These are phyloP conservation scores for Kryptopterus vitreolus DNA, from an alignment of 2,797 vertebrate species.

Conservation along the genomic window DNA sequence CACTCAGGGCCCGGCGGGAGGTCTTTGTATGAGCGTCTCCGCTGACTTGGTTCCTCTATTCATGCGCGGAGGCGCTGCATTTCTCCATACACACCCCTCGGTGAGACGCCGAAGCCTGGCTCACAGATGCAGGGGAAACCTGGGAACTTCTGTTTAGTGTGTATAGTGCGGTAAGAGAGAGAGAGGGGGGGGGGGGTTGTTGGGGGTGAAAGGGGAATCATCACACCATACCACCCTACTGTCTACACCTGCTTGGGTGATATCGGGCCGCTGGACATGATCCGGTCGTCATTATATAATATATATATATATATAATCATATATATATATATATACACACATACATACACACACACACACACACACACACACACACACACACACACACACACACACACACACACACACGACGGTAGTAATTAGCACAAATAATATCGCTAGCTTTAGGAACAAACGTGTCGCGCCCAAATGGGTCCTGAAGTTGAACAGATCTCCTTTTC, in stretches of 20 bases:
- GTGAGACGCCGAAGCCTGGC: conserved; percentile 60
- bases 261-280: conserved; percentile 50
- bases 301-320: no score
- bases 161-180: neutral
- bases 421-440: neutral
- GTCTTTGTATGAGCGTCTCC: conserved; percentile 79
- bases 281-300: neutral
- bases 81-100: conserved; percentile 69
- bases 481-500: neutral
- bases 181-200: neutral
- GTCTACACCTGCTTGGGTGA: conserved; percentile 73
- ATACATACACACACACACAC: no score
- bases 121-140: conserved; percentile 63
- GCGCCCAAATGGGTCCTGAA: neutral
- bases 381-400: no score
- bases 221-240: conserved; percentile 62
- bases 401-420: no score
- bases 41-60: conserved; percentile 81
- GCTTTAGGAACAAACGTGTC: neutral
- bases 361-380: no score
- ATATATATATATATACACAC: no score
- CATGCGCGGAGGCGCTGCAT: conserved; percentile 71
- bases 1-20: conserved; percentile 74
- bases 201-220: conserved; percentile 21
- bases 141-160: conserved; percentile 60